Evolutionary conservation across 2,113 vertebrate genomes (phyloP), one percentile per base, ranked within the genome.

Genomic region (Etia nguti): DNA sequence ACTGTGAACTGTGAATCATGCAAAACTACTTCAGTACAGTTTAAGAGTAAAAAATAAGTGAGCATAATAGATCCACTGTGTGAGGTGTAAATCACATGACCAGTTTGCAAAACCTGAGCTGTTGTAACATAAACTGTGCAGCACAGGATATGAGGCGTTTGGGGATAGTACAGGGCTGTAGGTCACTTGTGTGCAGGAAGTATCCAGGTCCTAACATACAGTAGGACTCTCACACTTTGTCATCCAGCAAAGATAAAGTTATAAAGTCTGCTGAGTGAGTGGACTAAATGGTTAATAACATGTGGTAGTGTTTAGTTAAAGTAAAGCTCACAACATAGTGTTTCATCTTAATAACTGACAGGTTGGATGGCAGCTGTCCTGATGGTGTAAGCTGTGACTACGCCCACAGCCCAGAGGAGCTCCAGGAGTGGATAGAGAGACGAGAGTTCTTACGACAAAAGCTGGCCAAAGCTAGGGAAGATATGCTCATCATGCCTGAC

Each of bases 341-440:
- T 16, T 7, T 29, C 2, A 16, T 85, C 15, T 81, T 79, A 7
- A 41, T 91, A 68, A 88, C 70, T 46, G 80, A 80, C 95, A 97
- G 96, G 89, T 82, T 89, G 59, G 91, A 89, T 6, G 86, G 34
- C 1, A 57, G 65, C 82, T 99, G 98, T 89, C 96, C 97, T 0
- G 98, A 99, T 0, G 98, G 98, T 7, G 96, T 96, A 91, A 97
- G 97, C 88, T 99, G 98, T 79, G 97, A 97, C 93, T 99, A 90
- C 41, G 98, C 98, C 81, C 98, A 99, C 1, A 96, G 98, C 48
- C 91, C 93, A 12, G 97, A 98, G 3, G 99, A 99, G 95, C 96
- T 99, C 95, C 97, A 91, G 0, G 99, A 99, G 93, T 99, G 99
- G 98, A 90, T 92, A 0, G 97, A 98, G 91, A 97, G 98, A 80